Base-by-base conservation (phyloP, 92 coral and sea anemone species). In the Actinernus sp. region DNA sequence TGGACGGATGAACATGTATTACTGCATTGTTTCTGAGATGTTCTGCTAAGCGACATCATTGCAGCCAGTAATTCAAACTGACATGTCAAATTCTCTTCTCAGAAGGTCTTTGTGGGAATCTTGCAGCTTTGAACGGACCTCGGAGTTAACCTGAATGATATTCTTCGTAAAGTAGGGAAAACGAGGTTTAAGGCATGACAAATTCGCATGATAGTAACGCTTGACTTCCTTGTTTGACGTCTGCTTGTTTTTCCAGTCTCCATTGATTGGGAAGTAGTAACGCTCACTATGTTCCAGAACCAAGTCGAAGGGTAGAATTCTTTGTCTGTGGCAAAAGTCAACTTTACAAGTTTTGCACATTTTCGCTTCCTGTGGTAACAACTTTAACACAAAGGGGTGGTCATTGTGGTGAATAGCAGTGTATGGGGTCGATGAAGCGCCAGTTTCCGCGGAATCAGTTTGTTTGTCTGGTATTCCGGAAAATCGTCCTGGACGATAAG, bases 291-390 rank as follows among this genome's bases (percentile, higher is more conserved):
- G 85, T 17, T 65, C 31, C 13, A 78, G 41, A 29, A 60, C 51
- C 24, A 56, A 31, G 25, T 79, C 65, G 50, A 46, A 60, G 9
- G 78, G 85, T 21, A 73, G 47, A 52, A 55, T 53, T 27, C 63
- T 54, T 45, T 63, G 45, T 14, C 62, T 36, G 14, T 63, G 66
- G 23, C 81, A 73, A 57, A 78, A 73, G 46, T 63, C 88, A 21
- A 74, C 17, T 19, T 64, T 46, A 48, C 88, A 82, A 1, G 83
- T 48, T 53, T 74, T 57, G 73, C 88, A 82, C 27, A 61, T 57
- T 2, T 26, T 78, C 3, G 70, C 69, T 26, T 19, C 77, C 3
- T 68, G 62, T 13, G 28, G 2, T 22, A 78, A 70, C 29, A 78
- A 68, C 85, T 41, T 66, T 50, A 78, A 23, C 31, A 13, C 62